Percentiles rank a stretch among this genome's conserved stretches.
Evolutionary conservation across 2,797 vertebrate genomes (phyloP).

Genomic region (Taenioides sp.): DNA sequence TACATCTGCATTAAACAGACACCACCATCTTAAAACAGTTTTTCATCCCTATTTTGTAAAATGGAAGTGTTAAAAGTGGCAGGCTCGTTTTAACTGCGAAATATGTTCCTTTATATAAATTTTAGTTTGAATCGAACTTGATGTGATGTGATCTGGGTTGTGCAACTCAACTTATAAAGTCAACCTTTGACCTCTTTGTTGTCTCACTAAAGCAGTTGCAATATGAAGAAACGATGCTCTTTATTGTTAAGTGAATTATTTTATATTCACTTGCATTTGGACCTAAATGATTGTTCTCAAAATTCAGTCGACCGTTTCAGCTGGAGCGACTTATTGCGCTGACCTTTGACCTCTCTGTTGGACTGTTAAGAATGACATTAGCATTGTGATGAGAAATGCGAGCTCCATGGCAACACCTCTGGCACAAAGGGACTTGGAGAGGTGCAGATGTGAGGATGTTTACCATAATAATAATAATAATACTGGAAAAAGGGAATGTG

Average conservation of each 20-base stretch:
- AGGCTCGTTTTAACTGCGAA: not conserved
- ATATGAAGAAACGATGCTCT: not conserved
- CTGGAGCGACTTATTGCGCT: not conserved
- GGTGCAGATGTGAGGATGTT: not conserved
- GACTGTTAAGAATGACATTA: not conserved
- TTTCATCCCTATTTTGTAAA: not conserved
- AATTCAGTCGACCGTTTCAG: not conserved
- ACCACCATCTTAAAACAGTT: not conserved
- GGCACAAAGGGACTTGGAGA: not conserved
- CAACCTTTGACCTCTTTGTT: not conserved
- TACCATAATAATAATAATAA: constrained; percentile 1
- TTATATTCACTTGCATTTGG: not conserved
- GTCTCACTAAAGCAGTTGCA: not conserved
- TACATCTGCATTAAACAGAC: too few species aligned
- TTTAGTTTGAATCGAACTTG: not conserved
- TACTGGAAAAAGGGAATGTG: not conserved
- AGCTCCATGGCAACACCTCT: constrained; percentile 5
- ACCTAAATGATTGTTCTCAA: not conserved
- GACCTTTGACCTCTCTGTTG: constrained; percentile 5
- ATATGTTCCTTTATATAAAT: not conserved
- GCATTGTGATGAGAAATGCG: constrained; percentile 8
- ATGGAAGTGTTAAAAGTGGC: not conserved
- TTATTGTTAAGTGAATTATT: not conserved
- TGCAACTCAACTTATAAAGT: not conserved
- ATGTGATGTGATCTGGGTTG: not conserved